phyloP scores from a whole-genome alignment of 2,888 invertebrate species.

The Hedya salicella region DNA sequence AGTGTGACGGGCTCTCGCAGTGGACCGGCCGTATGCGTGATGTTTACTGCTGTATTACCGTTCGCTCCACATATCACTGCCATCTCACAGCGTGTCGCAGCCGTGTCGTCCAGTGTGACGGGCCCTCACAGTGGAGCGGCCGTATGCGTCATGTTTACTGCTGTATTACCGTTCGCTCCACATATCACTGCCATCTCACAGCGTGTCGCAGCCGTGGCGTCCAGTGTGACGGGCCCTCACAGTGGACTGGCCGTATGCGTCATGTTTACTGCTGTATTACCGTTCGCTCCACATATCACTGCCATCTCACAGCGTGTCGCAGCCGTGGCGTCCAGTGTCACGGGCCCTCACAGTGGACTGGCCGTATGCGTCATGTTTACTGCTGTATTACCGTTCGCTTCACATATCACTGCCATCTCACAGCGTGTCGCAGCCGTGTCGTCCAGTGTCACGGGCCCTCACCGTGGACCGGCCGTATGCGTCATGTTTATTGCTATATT shows the following conservation, averaged over 20 bases:
- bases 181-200: no score
- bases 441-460: background rate
- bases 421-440: background rate
- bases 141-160: no score
- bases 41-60: no score
- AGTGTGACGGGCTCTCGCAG: background rate
- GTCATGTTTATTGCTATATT: constrained; percentile 37
- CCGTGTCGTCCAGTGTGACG: background rate
- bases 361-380: background rate
- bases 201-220: background rate
- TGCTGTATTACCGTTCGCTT: no score
- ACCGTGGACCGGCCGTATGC: background rate
- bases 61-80: no score
- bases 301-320: background rate
- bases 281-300: constrained; percentile 3
- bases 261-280: constrained; percentile 36
- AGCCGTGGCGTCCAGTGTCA: background rate
- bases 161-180: no score
- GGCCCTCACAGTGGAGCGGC: background rate
- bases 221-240: background rate
- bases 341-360: background rate
- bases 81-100: background rate
- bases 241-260: background rate
- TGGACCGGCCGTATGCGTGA: background rate
- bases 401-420: background rate